Conservation (phyloP, 2,888 invertebrate genomes). For the Flexamia atlantica region DNA sequence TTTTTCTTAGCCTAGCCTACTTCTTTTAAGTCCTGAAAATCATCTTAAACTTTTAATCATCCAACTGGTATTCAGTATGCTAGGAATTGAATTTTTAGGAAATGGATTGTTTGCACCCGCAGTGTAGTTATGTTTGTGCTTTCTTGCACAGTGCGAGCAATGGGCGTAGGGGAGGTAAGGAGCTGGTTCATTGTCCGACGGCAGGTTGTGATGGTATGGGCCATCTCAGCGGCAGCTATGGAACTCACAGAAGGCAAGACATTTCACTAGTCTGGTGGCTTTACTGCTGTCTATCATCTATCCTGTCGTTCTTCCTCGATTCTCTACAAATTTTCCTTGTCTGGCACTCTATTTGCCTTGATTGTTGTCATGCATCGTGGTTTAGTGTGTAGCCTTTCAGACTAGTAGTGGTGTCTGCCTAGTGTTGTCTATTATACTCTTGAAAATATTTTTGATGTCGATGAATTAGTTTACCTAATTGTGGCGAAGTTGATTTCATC, state of each 20-base stretch:
- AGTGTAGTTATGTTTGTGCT: too few species aligned
- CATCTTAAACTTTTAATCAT: too few species aligned
- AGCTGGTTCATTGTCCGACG: constrained; percentile 89
- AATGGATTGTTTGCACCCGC: too few species aligned
- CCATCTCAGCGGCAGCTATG: constrained; percentile 93
- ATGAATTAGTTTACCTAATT: constrained; percentile 6
- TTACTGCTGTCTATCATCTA: constrained; percentile 31
- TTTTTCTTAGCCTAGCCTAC: too few species aligned
- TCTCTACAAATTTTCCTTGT: constrained; percentile 33
- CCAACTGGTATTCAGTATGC: too few species aligned
- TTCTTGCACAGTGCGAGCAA: constrained; percentile 60
- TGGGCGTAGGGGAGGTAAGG: constrained; percentile 81
- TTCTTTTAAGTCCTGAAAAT: too few species aligned
- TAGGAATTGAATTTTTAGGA: too few species aligned
- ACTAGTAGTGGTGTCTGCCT: background rate
- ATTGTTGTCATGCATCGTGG: constrained; percentile 39
- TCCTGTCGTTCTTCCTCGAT: constrained; percentile 28
- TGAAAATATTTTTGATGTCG: constrained; percentile 3
- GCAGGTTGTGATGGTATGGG: constrained; percentile 91
- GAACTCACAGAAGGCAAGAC: constrained; percentile 92
- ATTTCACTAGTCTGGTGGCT: constrained; percentile 35
- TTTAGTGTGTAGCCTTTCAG: constrained; percentile 33
- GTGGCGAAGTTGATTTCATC: background rate
- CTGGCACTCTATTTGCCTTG: constrained; percentile 25
- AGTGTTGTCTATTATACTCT: background rate